phyloP scores from a whole-genome alignment of 2,888 invertebrate genomes.

The Habrosyne pyritoides region DNA sequence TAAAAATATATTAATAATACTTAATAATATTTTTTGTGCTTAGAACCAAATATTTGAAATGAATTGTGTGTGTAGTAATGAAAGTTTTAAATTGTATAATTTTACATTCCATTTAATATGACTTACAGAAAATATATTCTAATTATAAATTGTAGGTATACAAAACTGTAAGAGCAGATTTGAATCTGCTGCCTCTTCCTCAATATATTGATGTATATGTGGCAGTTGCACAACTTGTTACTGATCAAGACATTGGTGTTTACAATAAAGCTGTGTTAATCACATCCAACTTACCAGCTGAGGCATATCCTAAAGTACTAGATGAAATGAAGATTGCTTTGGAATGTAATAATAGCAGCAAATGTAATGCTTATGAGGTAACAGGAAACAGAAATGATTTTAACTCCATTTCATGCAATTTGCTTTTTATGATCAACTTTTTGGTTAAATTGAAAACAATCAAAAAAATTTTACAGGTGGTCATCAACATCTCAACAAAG shows the following conservation, averaged over 20 bases:
- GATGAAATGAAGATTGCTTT: conserved; percentile 83
- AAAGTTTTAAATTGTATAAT: no score
- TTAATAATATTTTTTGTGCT: no score
- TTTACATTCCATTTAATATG: background rate
- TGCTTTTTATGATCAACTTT: no score
- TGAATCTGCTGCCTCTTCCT: conserved; percentile 64
- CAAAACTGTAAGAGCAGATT: conserved; percentile 53
- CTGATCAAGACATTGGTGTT: conserved; percentile 83
- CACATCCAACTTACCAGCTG: conserved; percentile 73
- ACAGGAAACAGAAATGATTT: conserved; percentile 10
- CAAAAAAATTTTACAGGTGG: conserved; percentile 71
- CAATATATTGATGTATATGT: conserved; percentile 80
- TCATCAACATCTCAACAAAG: conserved; percentile 85
- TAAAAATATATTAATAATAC: no score
- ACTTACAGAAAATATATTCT: no score
- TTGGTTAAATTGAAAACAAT: no score
- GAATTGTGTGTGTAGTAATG: no score
- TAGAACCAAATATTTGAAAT: no score
- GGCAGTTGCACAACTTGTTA: conserved; percentile 82
- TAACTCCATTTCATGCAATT: no score
- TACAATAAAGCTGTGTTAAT: conserved; percentile 84
- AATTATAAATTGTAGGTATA: conserved; percentile 52
- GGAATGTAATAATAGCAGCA: conserved; percentile 81
- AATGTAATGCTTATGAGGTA: conserved; percentile 89
- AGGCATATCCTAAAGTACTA: conserved; percentile 82